These are phyloP conservation scores for Lacerta viridis DNA, from an alignment of 2,797 vertebrate genomes.

Conservation along the genomic window DNA sequence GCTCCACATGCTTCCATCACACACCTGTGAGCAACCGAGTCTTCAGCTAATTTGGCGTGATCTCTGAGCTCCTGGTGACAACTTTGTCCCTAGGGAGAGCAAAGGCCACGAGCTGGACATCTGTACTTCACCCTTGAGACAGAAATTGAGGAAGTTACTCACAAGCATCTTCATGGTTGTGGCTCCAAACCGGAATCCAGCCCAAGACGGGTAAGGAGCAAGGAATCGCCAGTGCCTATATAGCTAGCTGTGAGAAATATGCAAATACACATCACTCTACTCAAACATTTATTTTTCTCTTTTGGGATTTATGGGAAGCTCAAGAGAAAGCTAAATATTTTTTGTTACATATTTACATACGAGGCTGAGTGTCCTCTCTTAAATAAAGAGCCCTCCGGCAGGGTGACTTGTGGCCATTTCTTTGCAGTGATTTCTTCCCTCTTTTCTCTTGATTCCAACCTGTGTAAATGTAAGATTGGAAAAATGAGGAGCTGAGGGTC, in stretches of 20 bases:
- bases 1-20: background rate
- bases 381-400: no score
- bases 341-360: conserved; percentile 39
- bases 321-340: conserved; percentile 40
- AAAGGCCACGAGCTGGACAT: background rate
- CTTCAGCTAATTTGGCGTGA: background rate
- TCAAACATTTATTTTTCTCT: conserved; percentile 46
- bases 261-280: background rate
- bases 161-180: conserved; percentile 5
- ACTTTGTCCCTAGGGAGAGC: no score
- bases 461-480: no score
- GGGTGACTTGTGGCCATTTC: background rate
- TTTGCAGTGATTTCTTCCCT: background rate
- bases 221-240: conserved; percentile 9
- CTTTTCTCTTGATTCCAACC: no score
- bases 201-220: background rate
- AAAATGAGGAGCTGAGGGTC: no score
- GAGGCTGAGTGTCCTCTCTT: conserved; percentile 15
- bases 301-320: conserved; percentile 18
- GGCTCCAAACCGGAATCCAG: background rate
- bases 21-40: background rate
- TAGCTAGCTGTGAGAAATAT: conserved; percentile 6
- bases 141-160: background rate
- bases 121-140: no score
- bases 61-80: no score